These are phyloP conservation scores for Neuroscelio doddi DNA, from an alignment of 2,888 invertebrate species.

Conservation along the genomic window DNA sequence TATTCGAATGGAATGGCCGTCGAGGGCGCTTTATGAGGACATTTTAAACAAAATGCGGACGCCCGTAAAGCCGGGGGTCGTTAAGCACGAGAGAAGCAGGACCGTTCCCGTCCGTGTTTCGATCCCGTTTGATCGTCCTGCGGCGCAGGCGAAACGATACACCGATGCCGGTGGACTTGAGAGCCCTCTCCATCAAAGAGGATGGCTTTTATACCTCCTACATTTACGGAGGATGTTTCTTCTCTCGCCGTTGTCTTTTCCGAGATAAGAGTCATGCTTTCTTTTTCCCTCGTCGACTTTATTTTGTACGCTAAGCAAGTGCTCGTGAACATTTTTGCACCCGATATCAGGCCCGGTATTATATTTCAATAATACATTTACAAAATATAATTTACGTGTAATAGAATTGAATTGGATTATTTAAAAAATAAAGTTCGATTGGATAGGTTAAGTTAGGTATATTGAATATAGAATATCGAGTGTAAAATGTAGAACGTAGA, in stretches of 20 bases:
- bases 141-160: constrained; percentile 57
- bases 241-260: constrained; percentile 60
- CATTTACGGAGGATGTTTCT: constrained; percentile 69
- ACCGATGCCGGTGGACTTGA: constrained; percentile 57
- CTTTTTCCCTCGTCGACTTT: constrained; percentile 13
- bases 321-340: not conserved
- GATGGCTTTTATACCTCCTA: constrained; percentile 67
- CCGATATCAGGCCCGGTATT: too few relatives aligned
- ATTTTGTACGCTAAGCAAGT: not conserved
- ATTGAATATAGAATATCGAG: too few relatives aligned
- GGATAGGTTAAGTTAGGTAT: too few relatives aligned
- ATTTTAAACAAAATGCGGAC: constrained; percentile 66
- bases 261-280: constrained; percentile 62
- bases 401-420: too few relatives aligned
- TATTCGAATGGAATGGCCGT: constrained; percentile 18
- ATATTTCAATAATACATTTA: too few relatives aligned
- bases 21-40: constrained; percentile 55
- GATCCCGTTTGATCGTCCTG: constrained; percentile 58
- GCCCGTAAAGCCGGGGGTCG: constrained; percentile 60
- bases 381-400: too few relatives aligned
- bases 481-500: too few relatives aligned
- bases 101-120: constrained; percentile 29
- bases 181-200: constrained; percentile 68
- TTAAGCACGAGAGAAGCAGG: constrained; percentile 55
- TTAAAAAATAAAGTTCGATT: too few relatives aligned